Evolutionary conservation across 2,113 vertebrate genomes (phyloP), one percentile per base, ranked within the genome.

Genomic region (Theristicus caerulescens): DNA sequence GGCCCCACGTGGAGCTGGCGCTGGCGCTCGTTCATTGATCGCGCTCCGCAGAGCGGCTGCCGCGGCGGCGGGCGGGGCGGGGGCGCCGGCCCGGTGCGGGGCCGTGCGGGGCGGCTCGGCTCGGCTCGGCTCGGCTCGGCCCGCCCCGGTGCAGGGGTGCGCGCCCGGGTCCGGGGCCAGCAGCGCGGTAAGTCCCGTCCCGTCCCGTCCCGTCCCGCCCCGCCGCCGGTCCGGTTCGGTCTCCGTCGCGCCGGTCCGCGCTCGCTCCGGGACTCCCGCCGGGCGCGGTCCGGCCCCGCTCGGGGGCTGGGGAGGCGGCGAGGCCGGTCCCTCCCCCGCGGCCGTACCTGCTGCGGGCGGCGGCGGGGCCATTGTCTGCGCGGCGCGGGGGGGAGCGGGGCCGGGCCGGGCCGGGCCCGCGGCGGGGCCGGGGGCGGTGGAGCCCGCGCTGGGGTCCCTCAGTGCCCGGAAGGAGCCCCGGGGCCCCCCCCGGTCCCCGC

Each of bases 1-100:
- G 95, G 93, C 95, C 97, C 97, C 97, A 97, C 96, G 97, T 97
- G 97, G 97, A 96, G 91, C 91, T n/a, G 85, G 84, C 84, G 96
- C 94, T 94, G 94, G 97, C 96, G 96, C 89, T 55, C 85, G 94
- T 93, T 96, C 94, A 97, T 96, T 96, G 96, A 96, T 96, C 95
- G 89, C 59, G 72, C 91, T 90, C 94, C 84, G 96, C 96, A 92
- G 84, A 38, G 88, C 79, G 87, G 87, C 84, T 61, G 83, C 82
- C 73, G 94, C 84, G 71, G 81, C 62, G 22, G 69, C 51, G 36
- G 22, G 69, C 51, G 58, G 19, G 32, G 44, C 74, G 71, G 82
- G 71, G 83, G 12, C 19, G 46, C 46, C 46, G 46, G 46, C 46
- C 46, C 44, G 44, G 44, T 46, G 44, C 44, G 44, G 44, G 44